Percentiles rank a stretch among this genome's conserved stretches.
phyloP scores from a whole-genome alignment of 1,140 invertebrate genomes.

The Coelopa frigida region DNA sequence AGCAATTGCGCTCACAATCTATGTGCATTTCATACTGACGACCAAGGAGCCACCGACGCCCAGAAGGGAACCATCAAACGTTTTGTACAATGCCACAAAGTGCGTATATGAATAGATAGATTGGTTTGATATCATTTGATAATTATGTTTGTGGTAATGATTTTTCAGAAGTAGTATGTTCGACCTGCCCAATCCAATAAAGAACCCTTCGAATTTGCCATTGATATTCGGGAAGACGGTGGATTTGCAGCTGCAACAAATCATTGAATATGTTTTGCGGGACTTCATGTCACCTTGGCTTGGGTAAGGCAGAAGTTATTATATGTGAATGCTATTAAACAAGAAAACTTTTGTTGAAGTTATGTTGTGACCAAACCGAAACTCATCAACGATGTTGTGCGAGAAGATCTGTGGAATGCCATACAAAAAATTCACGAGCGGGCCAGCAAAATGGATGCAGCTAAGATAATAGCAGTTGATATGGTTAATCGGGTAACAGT shows the following conservation, averaged over 20 bases:
- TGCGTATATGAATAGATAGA: constrained; percentile 18
- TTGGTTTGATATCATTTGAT: background rate
- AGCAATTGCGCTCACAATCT: constrained; percentile 41
- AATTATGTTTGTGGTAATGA: too few species aligned
- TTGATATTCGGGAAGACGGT: constrained; percentile 72
- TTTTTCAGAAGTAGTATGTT: constrained; percentile 36
- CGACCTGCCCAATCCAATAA: constrained; percentile 41
- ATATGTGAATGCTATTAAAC: background rate
- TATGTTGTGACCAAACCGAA: constrained; percentile 49
- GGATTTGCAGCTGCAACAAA: constrained; percentile 72
- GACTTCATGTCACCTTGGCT: constrained; percentile 75
- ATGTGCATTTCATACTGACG: constrained; percentile 40
- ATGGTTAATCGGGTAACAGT: constrained; percentile 64
- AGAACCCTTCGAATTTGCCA: constrained; percentile 52
- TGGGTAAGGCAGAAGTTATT: constrained; percentile 50
- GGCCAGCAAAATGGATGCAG: constrained; percentile 66
- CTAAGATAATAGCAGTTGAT: constrained; percentile 74
- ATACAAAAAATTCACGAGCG: constrained; percentile 68
- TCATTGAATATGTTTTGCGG: constrained; percentile 69
- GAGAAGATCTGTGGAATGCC: constrained; percentile 75
- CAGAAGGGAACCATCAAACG: constrained; percentile 33
- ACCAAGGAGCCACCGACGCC: constrained; percentile 35
- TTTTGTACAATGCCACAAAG: constrained; percentile 44
- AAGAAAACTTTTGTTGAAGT: constrained; percentile 12
- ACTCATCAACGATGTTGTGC: constrained; percentile 56